phyloP scores from a whole-genome alignment of 1,140 invertebrate species.

The Gerris buenoi region DNA sequence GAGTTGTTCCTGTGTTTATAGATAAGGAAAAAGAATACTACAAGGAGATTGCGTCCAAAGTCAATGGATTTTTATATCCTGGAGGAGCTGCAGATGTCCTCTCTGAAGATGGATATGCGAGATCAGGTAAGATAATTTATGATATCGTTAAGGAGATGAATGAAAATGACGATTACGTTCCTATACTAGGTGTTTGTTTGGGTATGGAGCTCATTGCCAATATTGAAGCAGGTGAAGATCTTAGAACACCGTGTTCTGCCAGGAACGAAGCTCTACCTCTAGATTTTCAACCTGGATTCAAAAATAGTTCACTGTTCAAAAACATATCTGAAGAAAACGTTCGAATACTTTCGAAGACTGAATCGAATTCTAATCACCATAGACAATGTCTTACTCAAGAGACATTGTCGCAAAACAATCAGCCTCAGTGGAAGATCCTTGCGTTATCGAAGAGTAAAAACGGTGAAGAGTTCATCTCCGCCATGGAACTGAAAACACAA shows the following conservation, averaged over 20 bases:
- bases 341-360: neutral
- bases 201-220: neutral
- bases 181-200: neutral
- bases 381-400: neutral
- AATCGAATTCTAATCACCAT: neutral
- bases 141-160: neutral
- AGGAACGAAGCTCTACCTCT: neutral
- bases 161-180: neutral
- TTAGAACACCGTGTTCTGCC: neutral
- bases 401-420: neutral
- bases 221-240: neutral
- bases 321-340: neutral
- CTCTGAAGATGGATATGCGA: neutral
- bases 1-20: slow-evolving; percentile 56
- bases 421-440: slow-evolving; percentile 42
- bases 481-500: slow-evolving; percentile 43
- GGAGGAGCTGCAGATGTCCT: neutral
- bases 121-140: neutral
- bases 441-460: slow-evolving; percentile 46
- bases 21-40: slow-evolving; percentile 19
- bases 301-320: neutral
- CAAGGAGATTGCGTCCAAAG: neutral
- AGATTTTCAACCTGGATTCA: neutral
- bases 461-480: slow-evolving; percentile 45
- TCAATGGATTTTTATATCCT: neutral